Evolutionary conservation across 1,140 invertebrate genomes (phyloP).

Genomic region (Trichonephila clavipes): DNA sequence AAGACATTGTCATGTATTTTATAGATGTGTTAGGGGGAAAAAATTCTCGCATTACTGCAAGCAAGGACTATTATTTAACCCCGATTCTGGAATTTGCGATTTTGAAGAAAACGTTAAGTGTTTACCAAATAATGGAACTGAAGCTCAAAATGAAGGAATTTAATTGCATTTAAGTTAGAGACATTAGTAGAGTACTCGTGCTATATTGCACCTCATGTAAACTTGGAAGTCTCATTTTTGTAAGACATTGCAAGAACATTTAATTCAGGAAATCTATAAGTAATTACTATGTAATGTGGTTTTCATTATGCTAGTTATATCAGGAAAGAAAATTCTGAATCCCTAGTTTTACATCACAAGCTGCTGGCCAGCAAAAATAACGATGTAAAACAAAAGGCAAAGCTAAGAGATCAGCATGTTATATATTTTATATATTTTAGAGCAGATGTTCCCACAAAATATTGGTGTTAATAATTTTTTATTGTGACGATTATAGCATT

Average conservation of each 20-base stretch:
- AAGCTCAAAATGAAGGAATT: neutral
- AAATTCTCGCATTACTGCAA: slow-evolving; percentile 76
- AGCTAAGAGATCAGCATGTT: too few relatives aligned
- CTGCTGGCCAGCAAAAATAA: slow-evolving; percentile 7
- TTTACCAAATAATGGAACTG: slow-evolving; percentile 66
- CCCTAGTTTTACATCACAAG: neutral
- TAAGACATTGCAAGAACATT: neutral
- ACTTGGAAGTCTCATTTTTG: neutral
- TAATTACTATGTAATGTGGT: slow-evolving; percentile 56
- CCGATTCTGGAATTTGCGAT: slow-evolving; percentile 74
- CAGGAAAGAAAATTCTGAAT: too few relatives aligned
- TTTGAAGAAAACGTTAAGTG: slow-evolving; percentile 77
- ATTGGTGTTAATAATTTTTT: too few relatives aligned
- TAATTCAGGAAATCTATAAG: neutral
- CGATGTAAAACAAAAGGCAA: too few relatives aligned
- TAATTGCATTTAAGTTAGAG: too few relatives aligned
- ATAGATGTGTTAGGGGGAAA: slow-evolving; percentile 74
- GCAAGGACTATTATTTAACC: slow-evolving; percentile 75
- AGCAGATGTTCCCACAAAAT: too few relatives aligned
- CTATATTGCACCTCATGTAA: neutral
- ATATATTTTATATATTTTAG: too few relatives aligned
- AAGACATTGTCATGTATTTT: slow-evolving; percentile 76
- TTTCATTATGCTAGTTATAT: neutral
- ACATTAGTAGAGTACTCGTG: too few relatives aligned
- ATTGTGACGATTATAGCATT: too few relatives aligned